phyloP scores from a whole-genome alignment of 92 coral and sea anemone genomes.

The Paragorgia papillata region DNA sequence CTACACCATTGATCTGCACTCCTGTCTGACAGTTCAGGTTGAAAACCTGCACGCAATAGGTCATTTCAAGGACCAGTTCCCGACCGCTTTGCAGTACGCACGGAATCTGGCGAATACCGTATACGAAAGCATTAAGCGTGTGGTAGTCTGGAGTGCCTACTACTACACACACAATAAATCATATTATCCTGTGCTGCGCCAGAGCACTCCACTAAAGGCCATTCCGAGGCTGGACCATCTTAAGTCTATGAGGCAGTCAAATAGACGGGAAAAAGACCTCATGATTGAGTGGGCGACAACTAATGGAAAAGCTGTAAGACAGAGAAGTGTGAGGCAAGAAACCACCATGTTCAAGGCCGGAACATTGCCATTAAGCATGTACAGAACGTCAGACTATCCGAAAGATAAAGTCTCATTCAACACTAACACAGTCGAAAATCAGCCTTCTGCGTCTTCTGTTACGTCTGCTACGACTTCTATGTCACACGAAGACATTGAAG shows the following conservation, averaged over 20 bases:
- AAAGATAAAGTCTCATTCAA: constrained; percentile 6
- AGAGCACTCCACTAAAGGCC: constrained; percentile 47
- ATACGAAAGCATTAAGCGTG: constrained; percentile 40
- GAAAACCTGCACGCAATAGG: constrained; percentile 55
- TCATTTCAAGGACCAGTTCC: constrained; percentile 55
- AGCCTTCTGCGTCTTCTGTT: background rate
- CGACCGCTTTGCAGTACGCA: constrained; percentile 43
- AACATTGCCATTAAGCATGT: constrained; percentile 61
- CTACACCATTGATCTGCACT: constrained; percentile 45
- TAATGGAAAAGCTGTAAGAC: constrained; percentile 51
- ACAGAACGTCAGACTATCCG: constrained; percentile 48
- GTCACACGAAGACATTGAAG: constrained; percentile 5
- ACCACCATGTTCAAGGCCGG: constrained; percentile 61
- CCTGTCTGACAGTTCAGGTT: constrained; percentile 47
- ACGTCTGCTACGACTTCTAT: constrained; percentile 14
- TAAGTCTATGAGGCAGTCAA: constrained; percentile 31
- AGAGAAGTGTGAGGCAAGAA: constrained; percentile 59
- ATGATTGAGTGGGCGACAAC: constrained; percentile 58
- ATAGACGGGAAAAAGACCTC: constrained; percentile 33
- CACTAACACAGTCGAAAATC: constrained; percentile 5
- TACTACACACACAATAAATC: constrained; percentile 49
- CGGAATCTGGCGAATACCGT: constrained; percentile 40
- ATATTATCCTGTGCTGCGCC: constrained; percentile 55
- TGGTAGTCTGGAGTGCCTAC: constrained; percentile 38
- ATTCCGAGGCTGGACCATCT: constrained; percentile 48